phyloP scores from a whole-genome alignment of 2,797 vertebrate genomes.

The Zalophus californianus region DNA sequence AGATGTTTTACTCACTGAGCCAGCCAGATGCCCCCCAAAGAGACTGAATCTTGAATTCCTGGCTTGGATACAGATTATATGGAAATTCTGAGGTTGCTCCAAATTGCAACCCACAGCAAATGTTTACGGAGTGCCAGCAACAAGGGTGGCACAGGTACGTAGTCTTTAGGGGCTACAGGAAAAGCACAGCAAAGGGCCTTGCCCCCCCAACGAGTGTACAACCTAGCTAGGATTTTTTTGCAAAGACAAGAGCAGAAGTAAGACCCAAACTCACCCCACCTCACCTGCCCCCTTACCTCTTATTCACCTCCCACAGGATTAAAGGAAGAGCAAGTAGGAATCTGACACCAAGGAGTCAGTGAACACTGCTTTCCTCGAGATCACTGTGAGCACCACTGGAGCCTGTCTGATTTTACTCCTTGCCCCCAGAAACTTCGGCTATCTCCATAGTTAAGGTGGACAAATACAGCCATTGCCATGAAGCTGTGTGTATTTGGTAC shows the following conservation, averaged over 20 bases:
- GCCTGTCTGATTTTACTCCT: neutral
- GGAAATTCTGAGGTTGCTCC: neutral
- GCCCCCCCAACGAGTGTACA: neutral
- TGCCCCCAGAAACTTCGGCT: neutral
- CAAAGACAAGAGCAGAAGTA: neutral
- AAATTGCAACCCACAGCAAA: neutral
- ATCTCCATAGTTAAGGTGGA: neutral
- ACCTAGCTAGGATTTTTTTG: neutral
- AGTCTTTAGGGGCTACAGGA: neutral
- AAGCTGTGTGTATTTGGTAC: neutral
- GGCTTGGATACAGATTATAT: neutral
- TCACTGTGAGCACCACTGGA: neutral
- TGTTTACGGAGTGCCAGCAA: neutral
- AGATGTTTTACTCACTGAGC: neutral
- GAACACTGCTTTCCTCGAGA: neutral
- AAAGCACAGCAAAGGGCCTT: neutral
- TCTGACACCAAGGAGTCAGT: neutral
- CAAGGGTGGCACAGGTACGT: neutral
- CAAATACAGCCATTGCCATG: neutral
- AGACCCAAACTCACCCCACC: neutral
- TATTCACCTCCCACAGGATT: neutral
- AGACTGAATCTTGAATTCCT: neutral
- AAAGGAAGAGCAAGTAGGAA: neutral
- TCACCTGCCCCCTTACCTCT: neutral
- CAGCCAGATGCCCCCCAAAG: neutral